Conservation (phyloP, 2,113 vertebrate genomes). For the Gasterosteus nipponicus region DNA sequence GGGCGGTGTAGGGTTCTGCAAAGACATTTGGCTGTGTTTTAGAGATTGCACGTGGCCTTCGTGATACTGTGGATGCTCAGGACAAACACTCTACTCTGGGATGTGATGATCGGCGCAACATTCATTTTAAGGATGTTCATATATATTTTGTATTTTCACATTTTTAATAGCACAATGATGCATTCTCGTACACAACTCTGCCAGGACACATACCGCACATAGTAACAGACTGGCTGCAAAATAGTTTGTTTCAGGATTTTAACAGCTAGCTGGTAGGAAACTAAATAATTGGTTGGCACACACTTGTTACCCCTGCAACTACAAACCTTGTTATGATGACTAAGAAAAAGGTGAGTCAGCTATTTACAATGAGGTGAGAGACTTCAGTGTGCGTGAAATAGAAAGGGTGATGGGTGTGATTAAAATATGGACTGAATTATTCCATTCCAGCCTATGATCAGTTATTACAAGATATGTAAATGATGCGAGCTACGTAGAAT, state of each 20-base stretch:
- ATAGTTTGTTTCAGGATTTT: background rate
- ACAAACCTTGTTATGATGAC: conserved; percentile 17
- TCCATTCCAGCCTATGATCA: background rate
- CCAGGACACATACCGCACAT: background rate
- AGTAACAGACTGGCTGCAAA: background rate
- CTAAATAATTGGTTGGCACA: conserved; percentile 33
- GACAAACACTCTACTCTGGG: background rate
- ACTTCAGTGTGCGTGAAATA: conserved; percentile 18
- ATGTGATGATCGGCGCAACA: background rate
- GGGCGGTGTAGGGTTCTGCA: conserved; percentile 82
- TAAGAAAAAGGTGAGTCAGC: conserved; percentile 40
- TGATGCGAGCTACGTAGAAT: background rate
- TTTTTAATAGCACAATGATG: background rate
- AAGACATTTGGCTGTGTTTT: background rate
- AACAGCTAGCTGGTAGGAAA: background rate
- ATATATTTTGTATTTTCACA: background rate
- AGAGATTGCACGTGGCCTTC: conserved; percentile 9
- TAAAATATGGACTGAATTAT: background rate
- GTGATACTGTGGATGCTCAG: conserved; percentile 11
- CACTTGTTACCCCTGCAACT: conserved; percentile 29
- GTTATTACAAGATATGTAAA: background rate
- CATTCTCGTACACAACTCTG: background rate
- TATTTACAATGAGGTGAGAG: conserved; percentile 26
- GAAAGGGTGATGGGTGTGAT: background rate
- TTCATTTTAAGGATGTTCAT: background rate